Percentiles rank a stretch among this genome's conserved stretches.
Conservation (phyloP, 1,140 invertebrate species). For the Helicoverpa armigera region DNA sequence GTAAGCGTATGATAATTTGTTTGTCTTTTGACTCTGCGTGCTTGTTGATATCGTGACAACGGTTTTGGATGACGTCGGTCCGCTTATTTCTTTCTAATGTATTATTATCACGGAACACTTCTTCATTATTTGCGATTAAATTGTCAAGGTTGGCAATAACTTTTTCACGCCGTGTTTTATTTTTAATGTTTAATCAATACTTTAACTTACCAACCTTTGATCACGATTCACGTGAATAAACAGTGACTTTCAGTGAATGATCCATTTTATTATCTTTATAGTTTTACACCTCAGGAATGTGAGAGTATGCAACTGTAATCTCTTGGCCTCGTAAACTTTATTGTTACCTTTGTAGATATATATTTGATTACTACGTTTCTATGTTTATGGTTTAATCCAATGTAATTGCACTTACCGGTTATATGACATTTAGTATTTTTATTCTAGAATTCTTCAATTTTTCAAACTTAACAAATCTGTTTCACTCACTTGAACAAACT, state of each 20-base stretch:
- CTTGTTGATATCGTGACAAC: slow-evolving; percentile 1
- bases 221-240: slow-evolving; percentile 22
- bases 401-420: slow-evolving; percentile 4
- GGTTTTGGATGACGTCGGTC: slow-evolving; percentile 2
- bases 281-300: slow-evolving; percentile 24
- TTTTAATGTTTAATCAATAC: background rate
- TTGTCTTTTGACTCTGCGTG: slow-evolving; percentile 1
- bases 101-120: background rate
- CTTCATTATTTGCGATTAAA: background rate
- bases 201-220: too few relatives aligned
- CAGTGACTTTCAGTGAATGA: background rate
- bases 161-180: background rate
- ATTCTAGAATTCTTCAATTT: background rate
- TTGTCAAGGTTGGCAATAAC: background rate
- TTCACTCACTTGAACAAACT: too few relatives aligned
- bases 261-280: slow-evolving; percentile 35
- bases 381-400: background rate
- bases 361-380: background rate
- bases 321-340: slow-evolving; percentile 19
- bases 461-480: too few relatives aligned
- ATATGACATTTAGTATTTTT: background rate
- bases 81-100: background rate
- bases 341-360: background rate
- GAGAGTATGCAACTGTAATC: slow-evolving; percentile 38
- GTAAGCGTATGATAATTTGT: background rate